Evolutionary conservation across 2,797 vertebrate genomes (phyloP).

Genomic region (Xenops minutus): DNA sequence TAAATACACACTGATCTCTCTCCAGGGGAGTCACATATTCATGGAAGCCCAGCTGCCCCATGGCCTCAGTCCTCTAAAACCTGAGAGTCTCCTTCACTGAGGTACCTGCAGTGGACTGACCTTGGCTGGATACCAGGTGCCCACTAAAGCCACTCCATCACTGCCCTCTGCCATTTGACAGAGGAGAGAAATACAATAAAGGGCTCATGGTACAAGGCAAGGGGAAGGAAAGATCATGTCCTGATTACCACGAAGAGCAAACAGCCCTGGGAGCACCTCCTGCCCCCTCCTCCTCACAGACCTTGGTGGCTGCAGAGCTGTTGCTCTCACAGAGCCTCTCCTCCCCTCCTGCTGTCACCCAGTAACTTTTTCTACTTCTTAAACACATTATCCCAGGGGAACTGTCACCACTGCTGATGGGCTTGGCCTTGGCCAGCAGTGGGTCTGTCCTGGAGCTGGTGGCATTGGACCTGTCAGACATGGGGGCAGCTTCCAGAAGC

Average conservation of each 20-base stretch:
- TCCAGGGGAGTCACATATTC: too few species aligned
- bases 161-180: not conserved
- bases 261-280: not conserved
- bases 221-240: not conserved
- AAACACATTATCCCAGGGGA: not conserved
- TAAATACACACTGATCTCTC: not conserved
- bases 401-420: not conserved
- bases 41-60: not conserved
- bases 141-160: not conserved
- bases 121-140: not conserved
- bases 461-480: not conserved
- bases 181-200: not conserved
- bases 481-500: not conserved
- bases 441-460: not conserved
- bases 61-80: not conserved
- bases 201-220: not conserved
- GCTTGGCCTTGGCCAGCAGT: not conserved
- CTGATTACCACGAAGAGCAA: not conserved
- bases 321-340: not conserved
- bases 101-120: not conserved
- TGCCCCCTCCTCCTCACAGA: not conserved
- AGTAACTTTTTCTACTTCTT: not conserved
- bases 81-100: not conserved
- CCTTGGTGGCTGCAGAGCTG: not conserved
- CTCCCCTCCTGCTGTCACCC: not conserved